phyloP scores from a whole-genome alignment of 2,888 invertebrate genomes.

The Himalopsyche tibetana region DNA sequence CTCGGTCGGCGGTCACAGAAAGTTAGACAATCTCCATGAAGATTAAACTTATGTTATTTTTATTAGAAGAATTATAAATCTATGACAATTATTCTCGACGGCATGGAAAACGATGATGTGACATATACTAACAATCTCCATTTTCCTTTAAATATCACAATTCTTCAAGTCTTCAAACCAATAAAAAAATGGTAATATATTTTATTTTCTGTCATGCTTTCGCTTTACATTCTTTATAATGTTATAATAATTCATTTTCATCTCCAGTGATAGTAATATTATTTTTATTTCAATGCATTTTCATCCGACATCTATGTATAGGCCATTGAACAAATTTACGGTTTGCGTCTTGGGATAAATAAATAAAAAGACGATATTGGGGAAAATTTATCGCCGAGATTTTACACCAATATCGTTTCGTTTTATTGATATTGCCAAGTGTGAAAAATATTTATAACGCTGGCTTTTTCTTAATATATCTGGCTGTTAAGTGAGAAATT shows the following conservation, averaged over 20 bases:
- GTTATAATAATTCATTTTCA: not conserved
- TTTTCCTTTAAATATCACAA: too few species aligned
- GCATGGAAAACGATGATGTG: too few species aligned
- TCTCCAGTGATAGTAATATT: not conserved
- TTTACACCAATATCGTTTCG: conserved; percentile 34
- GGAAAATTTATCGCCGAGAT: conserved; percentile 30
- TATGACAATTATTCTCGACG: too few species aligned
- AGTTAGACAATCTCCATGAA: too few species aligned
- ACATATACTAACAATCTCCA: too few species aligned
- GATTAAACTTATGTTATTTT: too few species aligned
- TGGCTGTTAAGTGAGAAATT: conserved; percentile 24
- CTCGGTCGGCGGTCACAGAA: too few species aligned
- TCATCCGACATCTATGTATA: conserved; percentile 8
- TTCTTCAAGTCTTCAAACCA: too few species aligned
- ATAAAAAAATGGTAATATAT: too few species aligned
- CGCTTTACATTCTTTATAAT: not conserved
- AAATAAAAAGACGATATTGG: conserved; percentile 21
- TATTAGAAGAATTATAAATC: too few species aligned
- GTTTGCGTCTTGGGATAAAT: conserved; percentile 22
- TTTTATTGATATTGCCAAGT: conserved; percentile 34
- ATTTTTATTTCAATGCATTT: not conserved
- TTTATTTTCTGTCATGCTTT: not conserved
- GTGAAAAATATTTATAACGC: conserved; percentile 20
- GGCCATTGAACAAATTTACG: conserved; percentile 28
- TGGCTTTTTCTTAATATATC: not conserved